phyloP scores from a whole-genome alignment of 37 sponge, comb jelly and placozoan species.

The Agelas oroides region DNA sequence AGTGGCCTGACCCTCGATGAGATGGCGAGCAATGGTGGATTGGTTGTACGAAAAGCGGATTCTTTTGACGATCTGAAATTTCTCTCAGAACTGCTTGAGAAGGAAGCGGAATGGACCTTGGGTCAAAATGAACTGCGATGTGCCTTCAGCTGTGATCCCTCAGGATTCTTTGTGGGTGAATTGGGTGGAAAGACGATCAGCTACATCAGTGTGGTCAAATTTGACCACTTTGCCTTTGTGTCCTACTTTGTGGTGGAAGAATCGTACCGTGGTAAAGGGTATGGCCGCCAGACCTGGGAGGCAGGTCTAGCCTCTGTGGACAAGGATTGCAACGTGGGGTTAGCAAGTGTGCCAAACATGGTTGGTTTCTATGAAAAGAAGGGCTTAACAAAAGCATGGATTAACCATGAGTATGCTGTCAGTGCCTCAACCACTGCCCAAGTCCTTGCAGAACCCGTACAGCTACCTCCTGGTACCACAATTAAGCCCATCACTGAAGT shows the following conservation, averaged over 20 bases:
- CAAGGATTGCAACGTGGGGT: conserved; percentile 3
- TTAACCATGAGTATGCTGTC: not conserved
- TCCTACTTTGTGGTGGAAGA: conserved; percentile 11
- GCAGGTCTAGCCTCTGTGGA: not conserved
- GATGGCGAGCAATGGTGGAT: too few species aligned
- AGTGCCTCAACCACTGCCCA: not conserved
- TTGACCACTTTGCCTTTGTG: conserved; percentile 6
- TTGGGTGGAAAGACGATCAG: conserved; percentile 29
- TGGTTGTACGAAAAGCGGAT: too few species aligned
- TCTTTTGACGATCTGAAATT: too few species aligned
- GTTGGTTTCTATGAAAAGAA: not conserved
- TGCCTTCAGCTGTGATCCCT: not conserved
- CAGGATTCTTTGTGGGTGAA: conserved; percentile 42
- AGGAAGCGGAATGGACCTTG: too few species aligned
- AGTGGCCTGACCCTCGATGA: too few species aligned
- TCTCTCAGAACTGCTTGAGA: too few species aligned
- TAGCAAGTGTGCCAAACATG: not conserved
- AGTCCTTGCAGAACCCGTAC: not conserved
- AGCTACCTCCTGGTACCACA: not conserved
- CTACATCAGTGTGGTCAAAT: not conserved
- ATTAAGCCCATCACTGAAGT: conserved; percentile 5
- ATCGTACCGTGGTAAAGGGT: conserved; percentile 28
- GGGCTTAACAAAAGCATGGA: not conserved
- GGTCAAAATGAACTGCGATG: too few species aligned
- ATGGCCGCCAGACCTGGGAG: conserved; percentile 2